A percentile compares a stretch with the other conserved stretches of the same genome.
phyloP scores from a whole-genome alignment of 2,888 invertebrate genomes.

The Drosophila meridiana region DNA sequence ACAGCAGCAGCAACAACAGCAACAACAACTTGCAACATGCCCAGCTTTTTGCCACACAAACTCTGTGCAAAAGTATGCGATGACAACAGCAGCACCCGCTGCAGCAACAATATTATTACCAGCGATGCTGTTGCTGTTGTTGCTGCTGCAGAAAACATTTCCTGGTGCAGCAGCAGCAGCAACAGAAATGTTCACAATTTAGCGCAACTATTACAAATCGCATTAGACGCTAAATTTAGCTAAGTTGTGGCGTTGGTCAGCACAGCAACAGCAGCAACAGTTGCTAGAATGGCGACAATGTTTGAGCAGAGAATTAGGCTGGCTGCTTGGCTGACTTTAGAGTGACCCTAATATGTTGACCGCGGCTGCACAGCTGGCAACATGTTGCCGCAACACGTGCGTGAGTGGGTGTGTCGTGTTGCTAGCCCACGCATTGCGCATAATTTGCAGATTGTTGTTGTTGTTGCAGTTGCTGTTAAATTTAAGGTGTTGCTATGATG shows the following conservation, averaged over 20 bases:
- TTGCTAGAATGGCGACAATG: slow-evolving; percentile 43
- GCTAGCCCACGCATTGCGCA: slow-evolving; percentile 49
- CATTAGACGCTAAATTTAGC: slow-evolving; percentile 78
- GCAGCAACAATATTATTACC: slow-evolving; percentile 67
- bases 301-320: slow-evolving; percentile 26
- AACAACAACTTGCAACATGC: slow-evolving; percentile 55
- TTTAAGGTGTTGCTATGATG: slow-evolving; percentile 66
- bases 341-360: slow-evolving; percentile 53
- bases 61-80: slow-evolving; percentile 32
- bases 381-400: slow-evolving; percentile 65
- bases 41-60: slow-evolving; percentile 32
- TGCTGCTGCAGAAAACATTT: slow-evolving; percentile 61
- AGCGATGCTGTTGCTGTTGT: slow-evolving; percentile 47
- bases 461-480: slow-evolving; percentile 2
- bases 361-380: slow-evolving; percentile 28
- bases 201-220: slow-evolving; percentile 77
- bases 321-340: slow-evolving; percentile 6
- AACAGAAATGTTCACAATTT: slow-evolving; percentile 63
- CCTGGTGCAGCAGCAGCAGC: slow-evolving; percentile 52
- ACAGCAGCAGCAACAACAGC: slow-evolving; percentile 11
- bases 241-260: slow-evolving; percentile 38
- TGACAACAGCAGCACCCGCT: slow-evolving; percentile 53
- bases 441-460: slow-evolving; percentile 64
- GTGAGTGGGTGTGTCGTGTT: slow-evolving; percentile 24
- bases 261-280: slow-evolving; percentile 16